A percentile compares a stretch with the other conserved stretches of the same genome.
These are phyloP conservation scores for Orchesellides sinensis DNA, from an alignment of 2,888 invertebrate species.

Conservation along the genomic window DNA sequence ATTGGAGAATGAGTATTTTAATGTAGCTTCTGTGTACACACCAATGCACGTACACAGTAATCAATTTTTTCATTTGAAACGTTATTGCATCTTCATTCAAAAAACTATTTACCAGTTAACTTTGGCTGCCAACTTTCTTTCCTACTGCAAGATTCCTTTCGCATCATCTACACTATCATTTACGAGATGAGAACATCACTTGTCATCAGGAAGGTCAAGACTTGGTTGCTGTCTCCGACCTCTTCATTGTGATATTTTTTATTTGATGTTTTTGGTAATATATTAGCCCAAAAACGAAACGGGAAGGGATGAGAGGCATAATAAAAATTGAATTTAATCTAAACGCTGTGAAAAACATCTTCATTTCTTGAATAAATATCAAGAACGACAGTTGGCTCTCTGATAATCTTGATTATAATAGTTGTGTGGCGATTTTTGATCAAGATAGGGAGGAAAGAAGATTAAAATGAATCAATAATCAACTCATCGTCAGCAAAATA, in stretches of 20 bases:
- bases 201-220: not conserved
- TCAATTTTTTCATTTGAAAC: conserved; percentile 29
- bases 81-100: conserved; percentile 19
- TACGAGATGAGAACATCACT: no score
- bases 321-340: conserved; percentile 10
- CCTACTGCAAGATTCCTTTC: not conserved
- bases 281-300: not conserved
- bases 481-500: not conserved
- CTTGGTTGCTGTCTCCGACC: not conserved
- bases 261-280: not conserved
- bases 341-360: conserved; percentile 5
- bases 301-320: no score
- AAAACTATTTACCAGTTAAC: not conserved
- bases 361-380: conserved; percentile 8
- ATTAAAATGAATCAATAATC: conserved; percentile 9
- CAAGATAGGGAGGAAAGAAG: not conserved
- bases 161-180: conserved; percentile 1
- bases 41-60: not conserved
- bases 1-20: not conserved
- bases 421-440: conserved; percentile 2
- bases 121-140: not conserved
- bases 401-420: conserved; percentile 25
- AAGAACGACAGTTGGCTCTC: conserved; percentile 25
- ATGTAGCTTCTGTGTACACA: conserved; percentile 26
- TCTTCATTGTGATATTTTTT: not conserved